These are phyloP conservation scores for Romanogobio albipinnatus DNA, from an alignment of 2,113 vertebrate genomes.

Conservation along the genomic window DNA sequence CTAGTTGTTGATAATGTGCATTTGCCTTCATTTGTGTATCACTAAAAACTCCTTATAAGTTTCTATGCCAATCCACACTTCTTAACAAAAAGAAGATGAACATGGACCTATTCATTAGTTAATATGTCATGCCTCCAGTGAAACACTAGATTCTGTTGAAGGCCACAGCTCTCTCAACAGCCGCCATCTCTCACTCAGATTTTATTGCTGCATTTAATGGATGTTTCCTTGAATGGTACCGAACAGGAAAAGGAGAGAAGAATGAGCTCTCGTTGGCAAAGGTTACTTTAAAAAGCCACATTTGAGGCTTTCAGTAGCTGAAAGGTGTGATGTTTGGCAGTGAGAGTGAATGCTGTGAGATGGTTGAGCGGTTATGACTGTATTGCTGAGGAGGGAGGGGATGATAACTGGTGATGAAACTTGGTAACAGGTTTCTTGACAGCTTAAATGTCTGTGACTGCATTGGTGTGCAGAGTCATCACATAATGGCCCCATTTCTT, in stretches of 20 bases:
- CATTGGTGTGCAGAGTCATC: not conserved
- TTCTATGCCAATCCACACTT: not conserved
- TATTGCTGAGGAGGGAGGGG: slow-evolving; percentile 14
- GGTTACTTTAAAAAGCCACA: slow-evolving; percentile 40
- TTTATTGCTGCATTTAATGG: slow-evolving; percentile 44
- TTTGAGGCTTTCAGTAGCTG: slow-evolving; percentile 23
- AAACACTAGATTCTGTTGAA: slow-evolving; percentile 13
- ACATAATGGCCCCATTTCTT: slow-evolving; percentile 4
- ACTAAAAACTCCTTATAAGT: slow-evolving; percentile 18
- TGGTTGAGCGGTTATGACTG: slow-evolving; percentile 17
- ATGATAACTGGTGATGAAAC: slow-evolving; percentile 24
- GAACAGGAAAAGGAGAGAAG: slow-evolving; percentile 18
- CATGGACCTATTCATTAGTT: slow-evolving; percentile 36
- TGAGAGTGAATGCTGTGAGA: slow-evolving; percentile 21
- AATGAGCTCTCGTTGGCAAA: slow-evolving; percentile 17
- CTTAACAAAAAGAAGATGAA: not conserved
- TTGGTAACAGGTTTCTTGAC: slow-evolving; percentile 12
- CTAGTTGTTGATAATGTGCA: not conserved
- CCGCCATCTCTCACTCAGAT: slow-evolving; percentile 31
- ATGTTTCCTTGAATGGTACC: slow-evolving; percentile 36
- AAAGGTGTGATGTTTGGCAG: slow-evolving; percentile 24
- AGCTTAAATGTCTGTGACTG: slow-evolving; percentile 23
- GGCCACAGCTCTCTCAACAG: slow-evolving; percentile 13
- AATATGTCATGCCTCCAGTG: slow-evolving; percentile 19
- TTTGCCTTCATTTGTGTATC: slow-evolving; percentile 14